Conservation (phyloP, 2,888 invertebrate genomes). For the Ornithoptera alexandrae region DNA sequence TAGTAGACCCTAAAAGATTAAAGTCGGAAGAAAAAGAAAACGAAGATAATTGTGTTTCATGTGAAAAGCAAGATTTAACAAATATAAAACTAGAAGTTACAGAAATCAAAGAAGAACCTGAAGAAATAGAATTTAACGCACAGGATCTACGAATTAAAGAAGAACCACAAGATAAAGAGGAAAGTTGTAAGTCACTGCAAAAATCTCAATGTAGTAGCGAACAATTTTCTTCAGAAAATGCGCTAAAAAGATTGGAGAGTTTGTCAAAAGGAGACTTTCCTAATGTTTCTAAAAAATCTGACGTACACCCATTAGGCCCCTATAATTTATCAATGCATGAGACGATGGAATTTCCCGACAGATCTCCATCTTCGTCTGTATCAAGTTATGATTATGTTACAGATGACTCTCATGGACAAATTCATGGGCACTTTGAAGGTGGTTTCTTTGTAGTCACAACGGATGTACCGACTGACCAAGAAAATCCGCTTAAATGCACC, state of each 20-base stretch:
- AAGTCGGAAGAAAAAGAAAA: constrained; percentile 53
- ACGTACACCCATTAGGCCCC: constrained; percentile 47
- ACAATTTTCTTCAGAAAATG: constrained; percentile 81
- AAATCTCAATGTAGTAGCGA: constrained; percentile 40
- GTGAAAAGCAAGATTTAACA: constrained; percentile 40
- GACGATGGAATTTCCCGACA: constrained; percentile 67
- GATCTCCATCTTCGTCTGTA: constrained; percentile 82
- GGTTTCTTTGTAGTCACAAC: constrained; percentile 85
- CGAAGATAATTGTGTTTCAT: constrained; percentile 34
- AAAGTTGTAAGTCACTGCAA: constrained; percentile 49
- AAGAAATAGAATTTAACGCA: constrained; percentile 48
- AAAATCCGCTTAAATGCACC: constrained; percentile 93
- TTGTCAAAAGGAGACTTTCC: constrained; percentile 89
- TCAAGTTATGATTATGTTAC: constrained; percentile 80
- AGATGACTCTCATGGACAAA: constrained; percentile 82
- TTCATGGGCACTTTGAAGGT: constrained; percentile 86
- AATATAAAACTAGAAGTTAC: constrained; percentile 59
- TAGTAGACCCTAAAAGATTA: constrained; percentile 60
- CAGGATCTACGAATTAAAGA: constrained; percentile 68
- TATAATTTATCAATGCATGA: constrained; percentile 67
- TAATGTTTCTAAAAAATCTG: constrained; percentile 55
- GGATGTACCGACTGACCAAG: constrained; percentile 94
- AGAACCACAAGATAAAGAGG: constrained; percentile 60
- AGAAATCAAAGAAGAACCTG: constrained; percentile 54
- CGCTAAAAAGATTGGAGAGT: constrained; percentile 88